Conservation (phyloP, 2,113 vertebrate species). For the Chrysemys picta region DNA sequence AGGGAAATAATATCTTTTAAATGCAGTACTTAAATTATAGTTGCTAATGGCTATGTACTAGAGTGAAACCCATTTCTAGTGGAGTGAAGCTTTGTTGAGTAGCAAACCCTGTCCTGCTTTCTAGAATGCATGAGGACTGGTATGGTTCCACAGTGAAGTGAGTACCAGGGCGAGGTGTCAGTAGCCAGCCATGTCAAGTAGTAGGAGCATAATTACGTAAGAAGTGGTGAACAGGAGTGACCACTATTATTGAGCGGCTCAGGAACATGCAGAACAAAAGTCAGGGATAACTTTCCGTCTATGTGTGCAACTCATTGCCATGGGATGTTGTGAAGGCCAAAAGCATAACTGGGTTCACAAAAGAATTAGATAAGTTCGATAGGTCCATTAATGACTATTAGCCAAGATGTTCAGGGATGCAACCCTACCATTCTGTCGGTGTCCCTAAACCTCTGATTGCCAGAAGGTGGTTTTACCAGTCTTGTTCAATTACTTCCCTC, state of each 20-base stretch:
- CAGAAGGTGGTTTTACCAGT: neutral
- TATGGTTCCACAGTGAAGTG: no score
- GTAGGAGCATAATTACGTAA: neutral
- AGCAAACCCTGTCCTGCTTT: neutral
- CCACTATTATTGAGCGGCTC: neutral
- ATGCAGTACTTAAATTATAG: neutral
- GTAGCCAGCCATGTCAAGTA: neutral
- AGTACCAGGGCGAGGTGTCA: no score
- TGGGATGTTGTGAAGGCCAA: neutral
- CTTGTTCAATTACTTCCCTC: no score
- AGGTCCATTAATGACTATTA: neutral
- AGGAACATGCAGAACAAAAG: neutral
- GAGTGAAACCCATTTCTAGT: neutral
- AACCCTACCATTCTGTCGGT: neutral
- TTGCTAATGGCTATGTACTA: neutral
- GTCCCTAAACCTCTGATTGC: neutral
- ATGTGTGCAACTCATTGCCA: neutral
- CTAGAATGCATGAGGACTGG: neutral
- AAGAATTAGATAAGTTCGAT: neutral
- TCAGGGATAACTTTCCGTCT: neutral
- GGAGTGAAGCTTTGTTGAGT: neutral
- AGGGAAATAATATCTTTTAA: neutral
- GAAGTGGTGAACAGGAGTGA: neutral
- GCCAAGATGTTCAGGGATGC: neutral
- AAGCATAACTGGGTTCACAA: neutral